phyloP scores from a whole-genome alignment of 2,797 vertebrate species.

The Dryobates pubescens region DNA sequence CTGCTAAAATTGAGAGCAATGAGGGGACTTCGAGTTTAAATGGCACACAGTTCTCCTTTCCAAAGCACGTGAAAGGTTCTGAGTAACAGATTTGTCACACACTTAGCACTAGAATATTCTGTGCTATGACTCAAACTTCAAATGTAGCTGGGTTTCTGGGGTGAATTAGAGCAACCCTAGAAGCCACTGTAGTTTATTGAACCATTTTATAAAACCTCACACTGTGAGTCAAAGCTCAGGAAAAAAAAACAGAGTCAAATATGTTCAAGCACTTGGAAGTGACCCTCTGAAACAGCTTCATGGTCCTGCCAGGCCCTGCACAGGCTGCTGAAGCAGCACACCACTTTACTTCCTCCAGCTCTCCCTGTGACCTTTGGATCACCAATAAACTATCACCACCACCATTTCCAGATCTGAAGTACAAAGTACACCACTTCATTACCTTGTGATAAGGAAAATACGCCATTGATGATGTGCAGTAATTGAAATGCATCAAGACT shows the following conservation, averaged over 20 bases:
- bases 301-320: rapidly evolving
- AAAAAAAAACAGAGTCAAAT: neutral
- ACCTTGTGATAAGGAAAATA: neutral
- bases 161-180: neutral
- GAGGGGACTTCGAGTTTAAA: neutral
- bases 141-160: rapidly evolving
- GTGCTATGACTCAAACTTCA: neutral
- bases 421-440: rapidly evolving
- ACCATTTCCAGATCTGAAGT: neutral
- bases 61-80: neutral
- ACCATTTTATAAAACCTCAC: neutral
- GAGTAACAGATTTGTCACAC: neutral
- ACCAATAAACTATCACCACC: neutral
- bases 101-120: neutral
- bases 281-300: neutral
- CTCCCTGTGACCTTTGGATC: rapidly evolving
- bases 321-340: rapidly evolving
- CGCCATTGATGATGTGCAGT: neutral
- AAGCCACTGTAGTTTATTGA: neutral
- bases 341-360: rapidly evolving
- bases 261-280: neutral
- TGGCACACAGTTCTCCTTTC: neutral
- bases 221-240: neutral
- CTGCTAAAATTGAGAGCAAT: neutral
- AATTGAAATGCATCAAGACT: neutral